These are phyloP conservation scores for Pelodiscus sinensis DNA, from an alignment of 2,113 vertebrate species.

Conservation along the genomic window DNA sequence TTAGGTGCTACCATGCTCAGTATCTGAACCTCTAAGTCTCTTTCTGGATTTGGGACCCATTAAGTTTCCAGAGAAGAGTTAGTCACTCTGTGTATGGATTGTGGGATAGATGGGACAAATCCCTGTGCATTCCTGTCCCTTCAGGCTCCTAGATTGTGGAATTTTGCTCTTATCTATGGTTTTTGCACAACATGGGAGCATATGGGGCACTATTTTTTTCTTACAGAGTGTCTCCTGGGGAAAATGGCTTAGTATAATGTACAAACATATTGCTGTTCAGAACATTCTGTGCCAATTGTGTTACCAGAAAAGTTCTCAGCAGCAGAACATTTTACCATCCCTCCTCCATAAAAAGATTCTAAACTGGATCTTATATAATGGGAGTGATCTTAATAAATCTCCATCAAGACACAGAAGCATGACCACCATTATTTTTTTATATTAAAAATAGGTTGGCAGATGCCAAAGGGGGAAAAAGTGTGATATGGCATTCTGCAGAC, in stretches of 20 bases:
- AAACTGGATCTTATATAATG: neutral
- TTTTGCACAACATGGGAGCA: conserved; percentile 29
- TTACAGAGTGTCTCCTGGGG: neutral
- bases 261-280: conserved; percentile 6
- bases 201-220: neutral
- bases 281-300: neutral
- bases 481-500: conserved; percentile 26
- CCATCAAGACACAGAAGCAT: neutral
- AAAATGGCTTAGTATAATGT: conserved; percentile 15
- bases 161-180: neutral
- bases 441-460: conserved; percentile 37
- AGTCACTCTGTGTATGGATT: neutral
- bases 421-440: neutral
- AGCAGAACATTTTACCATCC: neutral
- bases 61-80: neutral
- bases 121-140: neutral
- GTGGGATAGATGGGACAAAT: neutral
- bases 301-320: neutral
- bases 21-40: neutral
- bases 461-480: neutral
- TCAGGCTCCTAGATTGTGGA: neutral
- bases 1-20: neutral
- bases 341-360: neutral
- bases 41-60: neutral
- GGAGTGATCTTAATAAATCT: neutral